Base-by-base conservation (phyloP, 2,888 invertebrate genomes). In the Coenonympha glycerion region DNA sequence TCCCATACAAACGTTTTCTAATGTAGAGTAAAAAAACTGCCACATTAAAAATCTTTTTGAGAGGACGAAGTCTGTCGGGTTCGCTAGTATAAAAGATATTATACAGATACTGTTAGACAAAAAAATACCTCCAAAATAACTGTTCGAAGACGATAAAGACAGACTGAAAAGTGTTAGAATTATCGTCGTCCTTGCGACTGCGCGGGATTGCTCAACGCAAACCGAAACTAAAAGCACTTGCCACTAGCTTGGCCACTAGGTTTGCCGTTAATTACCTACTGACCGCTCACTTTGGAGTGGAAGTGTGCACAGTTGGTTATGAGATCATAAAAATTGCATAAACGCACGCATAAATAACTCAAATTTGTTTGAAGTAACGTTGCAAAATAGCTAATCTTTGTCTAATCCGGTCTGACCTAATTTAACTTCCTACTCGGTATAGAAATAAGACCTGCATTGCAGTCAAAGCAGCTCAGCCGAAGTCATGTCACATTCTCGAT, bases 201-300 rank as follows among this genome's bases (percentile, higher is more conserved):
- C 19, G 24, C 11, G 8, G 34, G 57, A 62, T 68, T 66, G 61
- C 62, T 50, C 33, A 62, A 68, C 47, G 40, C 61, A 44, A 54
- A 59, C 61, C 52, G 41, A 42, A 33, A 51, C 52, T 55, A 51
- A 47, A 53, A 36, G 13, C 15, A 9, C 15, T 39, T 3, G 24
- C 22, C 33, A 42, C 28, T 13, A 28, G 48, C 50, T 42, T n/a
- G n/a, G n/a, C n/a, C n/a, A n/a, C n/a, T n/a, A n/a, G n/a, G n/a
- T n/a, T n/a, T n/a, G n/a, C n/a, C n/a, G n/a, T n/a, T n/a, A n/a
- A 42, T 53, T 39, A 39, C 39, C 46, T 45, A 39, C 50, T 47
- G 47, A 44, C 56, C 53, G 39, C 41, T 56, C 49, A 53, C 53
- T 53, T 51, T 39, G 47, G 30, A 53, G 46, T 49, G 37, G 42